Conservation (phyloP, 1,140 invertebrate species). For the Steinernema khuongi region DNA sequence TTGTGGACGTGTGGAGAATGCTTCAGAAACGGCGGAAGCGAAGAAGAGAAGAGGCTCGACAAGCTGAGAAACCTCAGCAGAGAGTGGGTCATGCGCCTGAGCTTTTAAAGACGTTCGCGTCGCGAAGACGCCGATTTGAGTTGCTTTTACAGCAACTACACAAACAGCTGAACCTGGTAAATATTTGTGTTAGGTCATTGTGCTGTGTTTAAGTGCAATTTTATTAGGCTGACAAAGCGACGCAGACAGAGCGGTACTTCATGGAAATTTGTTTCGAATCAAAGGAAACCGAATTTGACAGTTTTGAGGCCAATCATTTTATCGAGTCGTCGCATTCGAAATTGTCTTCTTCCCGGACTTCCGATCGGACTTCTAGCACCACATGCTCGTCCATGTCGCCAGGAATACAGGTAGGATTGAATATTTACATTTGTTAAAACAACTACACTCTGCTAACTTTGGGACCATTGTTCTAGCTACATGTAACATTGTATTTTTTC, state of each 20-base stretch:
- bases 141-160: not conserved
- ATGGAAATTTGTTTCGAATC: constrained; percentile 20
- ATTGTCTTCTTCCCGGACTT: constrained; percentile 19
- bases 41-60: not conserved
- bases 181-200: not conserved
- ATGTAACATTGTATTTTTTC: constrained; percentile 11
- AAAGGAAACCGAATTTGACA: constrained; percentile 12
- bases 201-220: constrained; percentile 17
- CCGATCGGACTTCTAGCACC: constrained; percentile 14
- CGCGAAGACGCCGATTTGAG: not conserved
- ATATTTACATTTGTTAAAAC: constrained; percentile 13
- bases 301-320: not conserved
- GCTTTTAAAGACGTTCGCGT: not conserved
- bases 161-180: not conserved
- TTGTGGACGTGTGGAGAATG: not conserved
- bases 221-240: constrained; percentile 18
- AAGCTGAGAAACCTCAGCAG: not conserved
- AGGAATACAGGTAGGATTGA: constrained; percentile 19
- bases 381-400: constrained; percentile 30
- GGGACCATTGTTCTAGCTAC: too few relatives aligned
- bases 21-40: not conserved
- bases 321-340: constrained; percentile 9
- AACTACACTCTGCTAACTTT: too few relatives aligned
- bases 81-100: not conserved
- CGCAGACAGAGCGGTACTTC: constrained; percentile 19